Percentiles rank a stretch among this genome's conserved stretches.
Conservation (phyloP, 2,797 vertebrate genomes). For the Gallinago stenura region DNA sequence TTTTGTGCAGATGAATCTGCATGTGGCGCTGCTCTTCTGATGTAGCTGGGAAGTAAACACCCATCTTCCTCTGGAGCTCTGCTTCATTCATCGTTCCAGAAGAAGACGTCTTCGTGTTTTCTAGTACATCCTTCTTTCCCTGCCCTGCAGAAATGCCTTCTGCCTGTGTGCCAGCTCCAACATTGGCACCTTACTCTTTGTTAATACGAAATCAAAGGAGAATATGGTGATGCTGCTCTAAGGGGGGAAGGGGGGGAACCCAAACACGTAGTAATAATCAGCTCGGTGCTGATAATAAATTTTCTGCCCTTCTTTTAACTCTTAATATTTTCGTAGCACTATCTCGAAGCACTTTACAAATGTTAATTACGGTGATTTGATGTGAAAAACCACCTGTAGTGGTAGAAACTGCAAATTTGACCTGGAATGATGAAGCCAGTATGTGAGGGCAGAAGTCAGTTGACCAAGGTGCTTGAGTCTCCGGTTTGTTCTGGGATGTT, state of each 20-base stretch:
- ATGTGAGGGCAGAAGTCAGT: background rate
- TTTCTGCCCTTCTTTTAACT: background rate
- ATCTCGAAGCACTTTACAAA: slow-evolving; percentile 64
- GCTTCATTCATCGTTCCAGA: background rate
- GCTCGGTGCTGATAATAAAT: background rate
- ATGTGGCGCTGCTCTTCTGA: background rate
- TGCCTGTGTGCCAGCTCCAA: background rate
- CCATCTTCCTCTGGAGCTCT: background rate
- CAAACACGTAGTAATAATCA: background rate
- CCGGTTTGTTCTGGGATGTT: background rate
- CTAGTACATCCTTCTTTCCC: background rate
- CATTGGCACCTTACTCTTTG: background rate
- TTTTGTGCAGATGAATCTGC: background rate
- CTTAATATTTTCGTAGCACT: slow-evolving; percentile 20
- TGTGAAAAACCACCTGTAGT: background rate
- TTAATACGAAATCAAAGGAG: background rate
- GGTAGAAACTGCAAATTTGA: background rate
- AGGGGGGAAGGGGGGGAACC: background rate
- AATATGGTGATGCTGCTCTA: background rate
- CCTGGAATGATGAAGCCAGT: slow-evolving; percentile 2
- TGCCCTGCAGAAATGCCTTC: background rate
- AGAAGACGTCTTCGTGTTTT: background rate
- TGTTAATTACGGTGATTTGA: background rate
- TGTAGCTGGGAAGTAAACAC: background rate
- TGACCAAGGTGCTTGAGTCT: background rate